Conservation (phyloP, 2,113 vertebrate genomes). For the Okapia johnstoni region DNA sequence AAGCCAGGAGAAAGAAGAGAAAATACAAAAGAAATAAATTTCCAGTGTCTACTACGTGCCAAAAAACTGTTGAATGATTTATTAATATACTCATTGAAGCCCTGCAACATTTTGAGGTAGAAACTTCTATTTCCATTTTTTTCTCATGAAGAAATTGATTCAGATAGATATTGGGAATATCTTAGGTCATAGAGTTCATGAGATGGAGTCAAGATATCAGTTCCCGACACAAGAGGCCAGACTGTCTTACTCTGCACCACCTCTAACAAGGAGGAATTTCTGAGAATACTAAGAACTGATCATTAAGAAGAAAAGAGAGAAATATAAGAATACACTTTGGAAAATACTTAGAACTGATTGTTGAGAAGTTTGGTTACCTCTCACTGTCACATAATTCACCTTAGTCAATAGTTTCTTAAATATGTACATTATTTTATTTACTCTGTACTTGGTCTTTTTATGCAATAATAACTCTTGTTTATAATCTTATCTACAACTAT, state of each 20-base stretch:
- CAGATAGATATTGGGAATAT: background rate
- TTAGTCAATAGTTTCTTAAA: background rate
- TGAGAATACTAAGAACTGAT: background rate
- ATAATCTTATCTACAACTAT: background rate
- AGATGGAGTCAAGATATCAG: background rate
- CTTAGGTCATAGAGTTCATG: background rate
- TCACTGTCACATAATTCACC: background rate
- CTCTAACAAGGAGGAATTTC: background rate
- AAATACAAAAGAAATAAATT: background rate
- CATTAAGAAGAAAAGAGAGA: background rate
- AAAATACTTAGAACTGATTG: background rate
- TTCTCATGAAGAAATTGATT: background rate
- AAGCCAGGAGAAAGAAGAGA: background rate
- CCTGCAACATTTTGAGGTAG: background rate
- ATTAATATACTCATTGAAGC: background rate
- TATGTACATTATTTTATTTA: slow-evolving; percentile 12
- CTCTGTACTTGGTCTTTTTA: background rate
- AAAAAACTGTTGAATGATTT: background rate
- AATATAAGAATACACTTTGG: background rate
- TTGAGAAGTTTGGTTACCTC: background rate
- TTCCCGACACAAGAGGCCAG: background rate
- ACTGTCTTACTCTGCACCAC: background rate
- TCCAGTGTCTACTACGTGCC: background rate
- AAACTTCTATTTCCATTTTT: background rate
- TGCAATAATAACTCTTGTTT: background rate